Evolutionary conservation across 2,888 invertebrate species (phyloP).

Genomic region (Rhogogaster chlorosoma): DNA sequence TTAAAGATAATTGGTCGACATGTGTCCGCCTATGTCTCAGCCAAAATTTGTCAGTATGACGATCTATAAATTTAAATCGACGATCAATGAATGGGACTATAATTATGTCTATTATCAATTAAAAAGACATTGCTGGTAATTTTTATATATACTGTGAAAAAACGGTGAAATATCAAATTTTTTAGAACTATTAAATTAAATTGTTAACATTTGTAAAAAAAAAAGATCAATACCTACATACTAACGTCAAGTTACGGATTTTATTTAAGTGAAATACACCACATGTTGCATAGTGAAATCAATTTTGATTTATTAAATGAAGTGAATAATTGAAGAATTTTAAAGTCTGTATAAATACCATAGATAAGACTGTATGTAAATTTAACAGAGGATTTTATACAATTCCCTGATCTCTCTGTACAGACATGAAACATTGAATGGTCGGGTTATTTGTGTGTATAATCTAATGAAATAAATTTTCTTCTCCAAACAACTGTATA

Average conservation of each 20-base stretch:
- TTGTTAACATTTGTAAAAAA: slow-evolving; percentile 46
- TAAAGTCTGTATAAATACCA: slow-evolving; percentile 33
- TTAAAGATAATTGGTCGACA: neutral
- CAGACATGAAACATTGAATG: slow-evolving; percentile 2
- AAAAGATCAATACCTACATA: neutral
- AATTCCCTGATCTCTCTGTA: slow-evolving; percentile 18
- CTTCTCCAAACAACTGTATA: slow-evolving; percentile 3
- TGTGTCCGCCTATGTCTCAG: neutral
- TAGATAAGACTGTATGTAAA: slow-evolving; percentile 39
- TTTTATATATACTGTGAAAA: slow-evolving; percentile 7
- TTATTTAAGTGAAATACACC: neutral
- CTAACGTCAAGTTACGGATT: slow-evolving; percentile 21
- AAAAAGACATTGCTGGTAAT: slow-evolving; percentile 14
- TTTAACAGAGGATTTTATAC: slow-evolving; percentile 35
- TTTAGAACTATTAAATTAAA: slow-evolving; percentile 23
- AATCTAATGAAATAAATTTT: slow-evolving; percentile 43
- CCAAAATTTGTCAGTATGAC: slow-evolving; percentile 17
- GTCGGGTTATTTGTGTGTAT: slow-evolving; percentile 11
- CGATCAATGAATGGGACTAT: slow-evolving; percentile 6
- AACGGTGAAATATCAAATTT: slow-evolving; percentile 31
- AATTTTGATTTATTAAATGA: slow-evolving; percentile 8
- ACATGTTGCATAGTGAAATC: neutral
- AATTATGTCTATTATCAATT: slow-evolving; percentile 19
- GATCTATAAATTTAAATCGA: neutral
- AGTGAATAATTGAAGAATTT: slow-evolving; percentile 9